Evolutionary conservation across 2,113 vertebrate species (phyloP), one percentile per base, ranked within the genome.

Genomic region (Mystacornis crossleyi): DNA sequence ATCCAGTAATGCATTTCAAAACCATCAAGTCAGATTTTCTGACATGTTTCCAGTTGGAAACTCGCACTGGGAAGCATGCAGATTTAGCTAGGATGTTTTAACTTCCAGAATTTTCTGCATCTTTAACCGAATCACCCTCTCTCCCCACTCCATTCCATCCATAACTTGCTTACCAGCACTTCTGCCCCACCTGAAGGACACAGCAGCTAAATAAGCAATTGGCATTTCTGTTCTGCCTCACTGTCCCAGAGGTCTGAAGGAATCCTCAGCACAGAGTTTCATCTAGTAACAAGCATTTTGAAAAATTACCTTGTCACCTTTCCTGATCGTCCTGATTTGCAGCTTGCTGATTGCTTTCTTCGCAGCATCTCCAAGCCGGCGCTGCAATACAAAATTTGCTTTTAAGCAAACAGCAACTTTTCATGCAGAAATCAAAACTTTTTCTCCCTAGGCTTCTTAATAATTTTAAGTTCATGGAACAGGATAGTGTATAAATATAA

Each of bases 301-400:
- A 95, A 82, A 38, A 57, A 45, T 98, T 98, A 99, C 99, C 99
- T 99, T 99, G 98, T 99, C 99, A 50, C 99, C 99, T 97, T 99
- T 99, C 97, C 98, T 99, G 97, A 99, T 99, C 50, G 99, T 99
- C 92, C 99, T 98, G 75, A 99, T 98, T 98, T 99, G 99, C 70
- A 99, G 98, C 96, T 99, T 99, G 98, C 98, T 99, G 97, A 99
- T 99, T 74, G 99, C 99, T 97, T 99, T 99, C 98, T 99, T 99
- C 57, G 99, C 99, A 79, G 99, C 99, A 90, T 99, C 99, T 95
- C 99, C 99, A 60, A 99, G 98, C 60, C 99, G 99, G 92, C 99
- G 99, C 99, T 99, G 98, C 83, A 98, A 98, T 72, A 97, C 15
- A 95, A 94, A 98, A 96, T 88, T 36, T 62, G 19, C 66, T 90